Evolutionary conservation across 2,888 invertebrate genomes (phyloP).

Genomic region (Altica lythri): DNA sequence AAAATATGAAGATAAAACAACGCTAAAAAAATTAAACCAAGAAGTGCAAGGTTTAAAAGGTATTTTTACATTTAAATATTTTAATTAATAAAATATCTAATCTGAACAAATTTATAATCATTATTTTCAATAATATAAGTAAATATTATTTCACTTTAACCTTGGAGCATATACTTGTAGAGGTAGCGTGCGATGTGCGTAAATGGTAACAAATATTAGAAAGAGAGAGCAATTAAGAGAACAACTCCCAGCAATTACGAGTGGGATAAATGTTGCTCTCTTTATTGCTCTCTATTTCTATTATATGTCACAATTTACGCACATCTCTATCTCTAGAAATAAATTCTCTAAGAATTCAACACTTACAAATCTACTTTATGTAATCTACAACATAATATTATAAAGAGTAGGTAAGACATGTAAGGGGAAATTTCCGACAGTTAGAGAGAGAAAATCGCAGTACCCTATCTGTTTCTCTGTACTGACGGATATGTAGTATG

Average conservation of each 20-base stretch:
- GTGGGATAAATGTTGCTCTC: too few relatives aligned
- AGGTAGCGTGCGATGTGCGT: neutral
- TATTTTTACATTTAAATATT: too few relatives aligned
- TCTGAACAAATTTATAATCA: neutral
- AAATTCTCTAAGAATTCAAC: neutral
- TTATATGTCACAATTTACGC: neutral
- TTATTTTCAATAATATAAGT: neutral
- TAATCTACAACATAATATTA: too few relatives aligned
- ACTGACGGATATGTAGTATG: too few relatives aligned
- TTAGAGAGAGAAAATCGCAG: too few relatives aligned
- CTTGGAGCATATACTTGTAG: neutral
- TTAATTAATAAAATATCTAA: slow-evolving; percentile 17
- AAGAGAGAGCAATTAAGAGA: too few relatives aligned
- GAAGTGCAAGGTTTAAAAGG: slow-evolving; percentile 49
- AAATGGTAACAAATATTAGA: too few relatives aligned
- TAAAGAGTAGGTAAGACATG: too few relatives aligned
- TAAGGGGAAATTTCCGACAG: too few relatives aligned
- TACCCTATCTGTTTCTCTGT: too few relatives aligned
- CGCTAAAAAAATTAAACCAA: slow-evolving; percentile 45
- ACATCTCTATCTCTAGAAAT: neutral
- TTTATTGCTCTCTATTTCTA: neutral
- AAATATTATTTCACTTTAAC: neutral
- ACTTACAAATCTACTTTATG: too few relatives aligned
- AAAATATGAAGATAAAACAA: slow-evolving; percentile 46
- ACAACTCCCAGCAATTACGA: too few relatives aligned